A percentile compares a stretch with the other conserved stretches of the same genome.
Conservation (phyloP, 53 echinoderm and acorn worm genomes). For the Echinarachnius parma region DNA sequence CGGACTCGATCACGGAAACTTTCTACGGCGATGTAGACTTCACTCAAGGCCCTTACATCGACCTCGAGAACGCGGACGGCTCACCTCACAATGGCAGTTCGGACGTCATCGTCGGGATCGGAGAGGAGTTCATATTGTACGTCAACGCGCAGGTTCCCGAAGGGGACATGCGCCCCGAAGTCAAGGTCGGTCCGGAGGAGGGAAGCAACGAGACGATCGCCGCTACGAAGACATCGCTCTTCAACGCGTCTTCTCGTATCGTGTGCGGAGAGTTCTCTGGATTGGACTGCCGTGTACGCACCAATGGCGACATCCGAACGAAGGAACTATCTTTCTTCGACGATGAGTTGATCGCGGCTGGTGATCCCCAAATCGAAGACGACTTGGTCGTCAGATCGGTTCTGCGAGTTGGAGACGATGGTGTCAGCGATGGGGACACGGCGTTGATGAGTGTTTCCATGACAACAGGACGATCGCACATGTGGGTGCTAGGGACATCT, state of each 20-base stretch:
- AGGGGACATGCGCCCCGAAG: background rate
- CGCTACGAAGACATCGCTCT: background rate
- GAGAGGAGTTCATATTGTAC: conserved; percentile 3
- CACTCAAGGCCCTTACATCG: conserved; percentile 1
- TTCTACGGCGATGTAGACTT: background rate
- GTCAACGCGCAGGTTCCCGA: background rate
- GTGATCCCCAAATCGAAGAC: background rate
- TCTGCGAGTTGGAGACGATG: conserved; percentile 9
- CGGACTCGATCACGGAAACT: background rate
- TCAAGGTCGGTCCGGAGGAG: background rate
- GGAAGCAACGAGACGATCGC: background rate
- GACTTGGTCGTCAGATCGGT: background rate
- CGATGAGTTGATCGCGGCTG: background rate
- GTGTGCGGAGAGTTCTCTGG: conserved; percentile 2
- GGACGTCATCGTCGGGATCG: background rate
- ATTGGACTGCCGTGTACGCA: background rate
- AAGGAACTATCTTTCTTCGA: conserved; percentile 3
- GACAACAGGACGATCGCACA: background rate
- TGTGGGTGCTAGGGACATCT: background rate
- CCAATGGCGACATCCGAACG: too few species aligned
- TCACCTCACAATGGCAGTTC: background rate
- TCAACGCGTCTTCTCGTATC: conserved; percentile 13
- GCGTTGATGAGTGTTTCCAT: background rate
- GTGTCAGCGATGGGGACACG: conserved; percentile 6
- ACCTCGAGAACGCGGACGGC: conserved; percentile 5